These are phyloP conservation scores for Syrista parreyssii DNA, from an alignment of 2,888 invertebrate genomes.

Conservation along the genomic window DNA sequence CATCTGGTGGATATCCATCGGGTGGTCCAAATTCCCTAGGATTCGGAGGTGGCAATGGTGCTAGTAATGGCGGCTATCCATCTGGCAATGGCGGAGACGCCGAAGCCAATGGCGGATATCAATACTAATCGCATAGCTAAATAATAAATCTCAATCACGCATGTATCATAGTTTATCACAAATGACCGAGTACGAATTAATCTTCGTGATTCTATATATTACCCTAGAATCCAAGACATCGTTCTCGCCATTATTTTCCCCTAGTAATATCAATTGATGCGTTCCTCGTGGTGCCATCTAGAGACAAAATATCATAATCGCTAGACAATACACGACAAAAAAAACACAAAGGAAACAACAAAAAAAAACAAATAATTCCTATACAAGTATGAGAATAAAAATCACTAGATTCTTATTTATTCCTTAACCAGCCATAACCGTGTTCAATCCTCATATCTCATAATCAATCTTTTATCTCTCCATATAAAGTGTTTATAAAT, in stretches of 20 bases:
- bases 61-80: slow-evolving; percentile 47
- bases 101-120: slow-evolving; percentile 61
- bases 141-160: slow-evolving; percentile 4
- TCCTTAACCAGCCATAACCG: not conserved
- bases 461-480: not conserved
- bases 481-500: not conserved
- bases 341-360: not conserved
- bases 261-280: not conserved
- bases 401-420: not conserved
- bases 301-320: not conserved
- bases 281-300: not conserved
- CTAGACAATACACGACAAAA: not conserved
- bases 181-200: not conserved
- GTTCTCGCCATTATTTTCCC: not conserved
- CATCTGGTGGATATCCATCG: slow-evolving; percentile 48
- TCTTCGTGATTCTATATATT: not conserved
- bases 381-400: not conserved
- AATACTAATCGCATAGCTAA: slow-evolving; percentile 48
- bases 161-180: not conserved
- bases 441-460: not conserved
- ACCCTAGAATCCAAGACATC: not conserved
- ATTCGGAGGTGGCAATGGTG: slow-evolving; percentile 23
- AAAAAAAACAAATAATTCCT: not conserved
- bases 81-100: slow-evolving; percentile 60
- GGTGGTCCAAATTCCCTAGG: slow-evolving; percentile 38